Conservation (phyloP, 2,888 invertebrate species). For the Byasa hedistus region DNA sequence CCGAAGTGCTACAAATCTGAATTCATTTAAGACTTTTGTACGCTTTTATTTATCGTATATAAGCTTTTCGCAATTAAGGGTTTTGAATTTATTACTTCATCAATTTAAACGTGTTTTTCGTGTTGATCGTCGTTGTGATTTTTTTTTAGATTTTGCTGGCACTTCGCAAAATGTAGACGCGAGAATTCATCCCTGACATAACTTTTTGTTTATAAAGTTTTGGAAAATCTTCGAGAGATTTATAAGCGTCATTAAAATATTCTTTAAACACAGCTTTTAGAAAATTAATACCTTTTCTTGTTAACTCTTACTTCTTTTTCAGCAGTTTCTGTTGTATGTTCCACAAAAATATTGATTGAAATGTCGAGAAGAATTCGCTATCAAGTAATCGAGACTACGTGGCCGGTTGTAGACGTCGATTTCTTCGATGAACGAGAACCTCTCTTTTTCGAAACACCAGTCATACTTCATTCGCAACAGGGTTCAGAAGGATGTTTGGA, state of each 20-base stretch:
- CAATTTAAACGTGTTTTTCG: not conserved
- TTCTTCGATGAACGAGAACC: conserved; percentile 40
- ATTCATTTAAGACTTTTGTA: not conserved
- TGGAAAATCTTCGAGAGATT: conserved; percentile 32
- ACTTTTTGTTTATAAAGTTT: conserved; percentile 32
- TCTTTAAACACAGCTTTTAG: conserved; percentile 47
- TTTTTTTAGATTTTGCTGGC: conserved; percentile 29
- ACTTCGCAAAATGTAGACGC: conserved; percentile 58
- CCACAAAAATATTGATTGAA: not conserved
- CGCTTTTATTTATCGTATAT: not conserved
- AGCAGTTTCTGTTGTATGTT: not conserved
- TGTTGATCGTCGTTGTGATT: not conserved
- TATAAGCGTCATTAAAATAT: conserved; percentile 62
- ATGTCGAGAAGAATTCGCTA: conserved; percentile 43
- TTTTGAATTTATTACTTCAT: too few species aligned
- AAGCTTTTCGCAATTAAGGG: too few species aligned
- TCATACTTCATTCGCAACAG: conserved; percentile 33
- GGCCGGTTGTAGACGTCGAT: conserved; percentile 67
- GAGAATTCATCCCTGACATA: conserved; percentile 55
- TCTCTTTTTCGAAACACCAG: conserved; percentile 31
- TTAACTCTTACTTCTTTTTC: not conserved
- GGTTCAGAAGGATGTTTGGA: conserved; percentile 34
- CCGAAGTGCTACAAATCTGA: conserved; percentile 39
- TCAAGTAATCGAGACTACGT: conserved; percentile 57
- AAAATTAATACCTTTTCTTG: conserved; percentile 40